Evolutionary conservation across 1,140 invertebrate genomes (phyloP).

Genomic region (Zaprionus taronus): DNA sequence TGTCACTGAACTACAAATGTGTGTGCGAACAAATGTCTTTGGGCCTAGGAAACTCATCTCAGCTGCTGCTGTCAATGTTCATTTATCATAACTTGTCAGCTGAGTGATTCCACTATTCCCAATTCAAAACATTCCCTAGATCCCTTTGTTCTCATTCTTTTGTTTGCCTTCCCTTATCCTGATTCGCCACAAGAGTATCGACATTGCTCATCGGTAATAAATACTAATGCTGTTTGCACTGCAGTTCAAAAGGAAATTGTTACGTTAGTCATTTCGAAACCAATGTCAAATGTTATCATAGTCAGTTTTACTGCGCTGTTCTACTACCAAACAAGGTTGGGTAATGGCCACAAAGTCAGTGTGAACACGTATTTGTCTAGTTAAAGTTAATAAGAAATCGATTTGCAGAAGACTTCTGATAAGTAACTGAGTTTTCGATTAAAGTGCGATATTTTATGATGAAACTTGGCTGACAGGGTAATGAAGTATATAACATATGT

Average conservation of each 20-base stretch:
- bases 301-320: not conserved
- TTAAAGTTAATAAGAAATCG: not conserved
- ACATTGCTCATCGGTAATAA: conserved; percentile 49
- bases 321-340: conserved; percentile 12
- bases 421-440: not conserved
- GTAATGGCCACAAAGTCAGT: not conserved
- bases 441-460: too few relatives aligned
- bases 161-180: not conserved
- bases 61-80: conserved; percentile 9
- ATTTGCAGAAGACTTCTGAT: not conserved
- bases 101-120: conserved; percentile 23
- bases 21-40: conserved; percentile 16
- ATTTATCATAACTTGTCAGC: conserved; percentile 62
- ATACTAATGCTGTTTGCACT: conserved; percentile 62
- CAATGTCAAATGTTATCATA: conserved; percentile 10
- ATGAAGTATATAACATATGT: not conserved
- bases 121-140: conserved; percentile 4
- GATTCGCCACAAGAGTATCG: conserved; percentile 15
- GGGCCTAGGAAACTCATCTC: conserved; percentile 10
- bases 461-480: too few relatives aligned
- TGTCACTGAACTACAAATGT: conserved; percentile 4
- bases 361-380: not conserved
- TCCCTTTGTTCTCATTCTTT: not conserved
- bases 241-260: conserved; percentile 55
- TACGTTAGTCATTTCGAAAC: conserved; percentile 23